phyloP scores from a whole-genome alignment of 2,888 invertebrate genomes.

The Allophyes oxyacanthae region DNA sequence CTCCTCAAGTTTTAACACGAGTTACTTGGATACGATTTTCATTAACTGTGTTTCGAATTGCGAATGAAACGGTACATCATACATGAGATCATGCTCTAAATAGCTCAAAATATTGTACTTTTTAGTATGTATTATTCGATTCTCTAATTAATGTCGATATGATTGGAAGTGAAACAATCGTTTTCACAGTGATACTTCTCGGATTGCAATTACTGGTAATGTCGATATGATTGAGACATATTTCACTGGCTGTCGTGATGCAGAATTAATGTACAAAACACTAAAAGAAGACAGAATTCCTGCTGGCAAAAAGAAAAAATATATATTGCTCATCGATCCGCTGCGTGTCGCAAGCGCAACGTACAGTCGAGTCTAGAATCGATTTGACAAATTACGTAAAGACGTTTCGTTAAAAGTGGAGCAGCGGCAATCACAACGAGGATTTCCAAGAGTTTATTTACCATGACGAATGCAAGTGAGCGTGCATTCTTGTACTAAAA shows the following conservation, averaged over 20 bases:
- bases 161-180: conserved; percentile 23
- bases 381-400: conserved; percentile 73
- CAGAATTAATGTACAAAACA: conserved; percentile 2
- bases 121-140: conserved; percentile 28
- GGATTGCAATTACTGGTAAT: conserved; percentile 28
- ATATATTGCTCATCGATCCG: conserved; percentile 39
- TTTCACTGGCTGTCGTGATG: conserved; percentile 15
- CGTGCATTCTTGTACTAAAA: conserved; percentile 56
- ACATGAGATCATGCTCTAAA: conserved; percentile 16
- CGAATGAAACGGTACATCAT: conserved; percentile 14
- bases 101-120: no score
- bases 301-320: conserved; percentile 36
- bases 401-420: conserved; percentile 65
- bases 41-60: background rate
- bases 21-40: background rate
- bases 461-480: conserved; percentile 66
- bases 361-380: conserved; percentile 56
- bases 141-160: conserved; percentile 11
- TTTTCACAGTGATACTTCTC: conserved; percentile 25
- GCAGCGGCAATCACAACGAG: conserved; percentile 62
- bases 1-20: background rate
- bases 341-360: conserved; percentile 44
- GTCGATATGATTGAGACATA: conserved; percentile 24
- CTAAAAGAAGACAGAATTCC: conserved; percentile 21
- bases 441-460: conserved; percentile 63